phyloP scores from a whole-genome alignment of 2,113 vertebrate genomes.

The Chinchilla lanigera region DNA sequence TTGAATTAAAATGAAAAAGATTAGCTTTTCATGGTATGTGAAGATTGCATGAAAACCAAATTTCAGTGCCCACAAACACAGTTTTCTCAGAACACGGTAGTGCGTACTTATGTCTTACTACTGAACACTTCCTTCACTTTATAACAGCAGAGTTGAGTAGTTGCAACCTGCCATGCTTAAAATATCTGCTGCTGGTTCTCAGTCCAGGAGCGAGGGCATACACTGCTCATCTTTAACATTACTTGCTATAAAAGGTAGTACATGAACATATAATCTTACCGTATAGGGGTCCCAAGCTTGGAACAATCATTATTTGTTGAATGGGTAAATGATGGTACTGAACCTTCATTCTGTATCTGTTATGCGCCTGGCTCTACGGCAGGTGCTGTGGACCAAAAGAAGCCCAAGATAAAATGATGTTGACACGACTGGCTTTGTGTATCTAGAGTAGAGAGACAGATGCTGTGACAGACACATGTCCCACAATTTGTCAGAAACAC shows the following conservation, averaged over 20 bases:
- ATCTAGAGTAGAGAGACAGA: background rate
- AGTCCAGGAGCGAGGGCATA: background rate
- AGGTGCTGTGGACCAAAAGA: background rate
- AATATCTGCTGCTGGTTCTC: background rate
- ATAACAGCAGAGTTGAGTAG: background rate
- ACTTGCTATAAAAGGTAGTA: background rate
- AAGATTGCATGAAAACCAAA: constrained; percentile 1
- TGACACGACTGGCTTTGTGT: accelerated
- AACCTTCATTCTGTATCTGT: background rate
- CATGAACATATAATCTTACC: background rate
- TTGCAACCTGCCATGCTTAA: background rate
- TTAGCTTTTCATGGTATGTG: background rate
- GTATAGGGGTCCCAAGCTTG: background rate
- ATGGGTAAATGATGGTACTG: background rate
- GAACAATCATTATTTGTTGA: background rate
- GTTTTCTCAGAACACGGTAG: background rate
- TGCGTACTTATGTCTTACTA: background rate
- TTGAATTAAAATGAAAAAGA: constrained; percentile 21
- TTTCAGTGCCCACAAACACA: background rate
- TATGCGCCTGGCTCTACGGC: background rate
- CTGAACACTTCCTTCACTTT: background rate
- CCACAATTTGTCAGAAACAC: background rate
- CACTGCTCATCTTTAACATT: background rate
- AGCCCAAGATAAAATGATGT: background rate
- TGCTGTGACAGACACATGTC: background rate